Percentiles rank a stretch among this genome's conserved stretches.
phyloP scores from a whole-genome alignment of 1,140 invertebrate genomes.

The Trichonephila clavata region DNA sequence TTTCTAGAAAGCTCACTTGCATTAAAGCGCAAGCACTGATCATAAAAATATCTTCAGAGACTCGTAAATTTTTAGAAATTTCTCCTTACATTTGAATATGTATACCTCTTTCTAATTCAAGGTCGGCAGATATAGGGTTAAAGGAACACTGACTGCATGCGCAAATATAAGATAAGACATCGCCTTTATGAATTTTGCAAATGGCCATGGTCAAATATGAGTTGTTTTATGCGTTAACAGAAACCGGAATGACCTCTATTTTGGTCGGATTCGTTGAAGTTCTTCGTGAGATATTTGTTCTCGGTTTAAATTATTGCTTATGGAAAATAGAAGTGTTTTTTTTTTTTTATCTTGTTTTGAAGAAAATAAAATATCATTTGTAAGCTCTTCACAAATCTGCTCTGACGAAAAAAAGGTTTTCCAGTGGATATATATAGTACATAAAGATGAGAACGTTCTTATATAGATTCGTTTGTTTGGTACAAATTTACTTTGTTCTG shows the following conservation, averaged over 20 bases:
- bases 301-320: background rate
- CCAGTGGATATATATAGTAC: too few species aligned
- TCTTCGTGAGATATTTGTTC: background rate
- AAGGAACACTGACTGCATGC: background rate
- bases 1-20: background rate
- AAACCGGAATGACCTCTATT: background rate
- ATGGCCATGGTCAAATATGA: background rate
- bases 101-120: background rate
- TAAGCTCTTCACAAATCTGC: background rate
- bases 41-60: background rate
- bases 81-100: background rate
- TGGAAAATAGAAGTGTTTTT: background rate
- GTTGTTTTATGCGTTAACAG: background rate
- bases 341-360: background rate
- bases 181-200: conserved; percentile 7
- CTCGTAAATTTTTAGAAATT: background rate
- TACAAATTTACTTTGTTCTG: too few species aligned
- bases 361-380: background rate
- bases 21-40: background rate
- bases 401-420: background rate
- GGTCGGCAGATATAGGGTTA: background rate
- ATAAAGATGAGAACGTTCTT: too few species aligned
- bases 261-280: background rate
- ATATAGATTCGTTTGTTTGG: too few species aligned
- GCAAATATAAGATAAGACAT: background rate